These are phyloP conservation scores for Phengaris arion DNA, from an alignment of 2,888 invertebrate genomes.

Conservation along the genomic window DNA sequence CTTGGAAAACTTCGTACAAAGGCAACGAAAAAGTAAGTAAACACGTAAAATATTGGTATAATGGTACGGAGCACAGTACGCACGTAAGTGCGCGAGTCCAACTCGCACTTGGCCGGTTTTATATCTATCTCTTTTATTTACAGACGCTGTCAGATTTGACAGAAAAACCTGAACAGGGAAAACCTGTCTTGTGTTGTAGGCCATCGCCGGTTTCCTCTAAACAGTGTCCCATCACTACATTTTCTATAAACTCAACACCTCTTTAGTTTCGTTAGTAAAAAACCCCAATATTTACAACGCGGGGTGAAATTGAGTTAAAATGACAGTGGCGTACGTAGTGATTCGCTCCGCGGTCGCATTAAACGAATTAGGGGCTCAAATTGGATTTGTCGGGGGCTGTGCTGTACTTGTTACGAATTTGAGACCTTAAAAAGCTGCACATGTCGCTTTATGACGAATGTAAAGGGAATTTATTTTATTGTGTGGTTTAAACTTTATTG, in stretches of 20 bases:
- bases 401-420: conserved; percentile 77
- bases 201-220: too few relatives aligned
- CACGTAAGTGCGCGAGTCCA: too few relatives aligned
- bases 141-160: too few relatives aligned
- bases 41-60: too few relatives aligned
- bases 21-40: too few relatives aligned
- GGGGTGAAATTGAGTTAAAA: conserved; percentile 78
- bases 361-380: conserved; percentile 75
- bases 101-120: too few relatives aligned
- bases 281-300: conserved; percentile 42
- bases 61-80: too few relatives aligned
- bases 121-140: too few relatives aligned
- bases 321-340: conserved; percentile 77
- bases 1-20: too few relatives aligned
- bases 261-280: conserved; percentile 34
- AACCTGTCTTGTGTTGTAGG: too few relatives aligned
- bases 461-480: conserved; percentile 1
- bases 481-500: neutral
- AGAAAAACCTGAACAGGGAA: too few relatives aligned
- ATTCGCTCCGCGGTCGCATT: conserved; percentile 77
- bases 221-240: neutral
- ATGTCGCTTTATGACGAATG: conserved; percentile 28
- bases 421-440: conserved; percentile 50
- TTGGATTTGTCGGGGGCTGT: conserved; percentile 74
- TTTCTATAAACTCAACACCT: conserved; percentile 34